Conservation (phyloP, 2,888 invertebrate genomes). For the Seira ritae region DNA sequence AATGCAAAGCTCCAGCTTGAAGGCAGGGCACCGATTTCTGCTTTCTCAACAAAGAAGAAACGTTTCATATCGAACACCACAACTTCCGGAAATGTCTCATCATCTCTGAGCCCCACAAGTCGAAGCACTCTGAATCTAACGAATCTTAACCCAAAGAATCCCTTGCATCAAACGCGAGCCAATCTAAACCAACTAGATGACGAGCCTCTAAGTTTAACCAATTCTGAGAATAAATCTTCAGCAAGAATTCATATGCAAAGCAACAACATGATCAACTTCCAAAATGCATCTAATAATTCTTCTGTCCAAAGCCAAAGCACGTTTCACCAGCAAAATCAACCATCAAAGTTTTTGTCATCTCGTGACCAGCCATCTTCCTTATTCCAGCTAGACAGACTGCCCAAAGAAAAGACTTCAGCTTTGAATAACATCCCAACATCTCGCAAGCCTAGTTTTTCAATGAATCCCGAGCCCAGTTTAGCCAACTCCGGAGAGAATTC, state of each 20-base stretch:
- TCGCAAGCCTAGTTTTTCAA: constrained; percentile 51
- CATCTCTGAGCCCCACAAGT: constrained; percentile 58
- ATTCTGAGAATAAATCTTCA: constrained; percentile 35
- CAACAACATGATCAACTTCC: constrained; percentile 49
- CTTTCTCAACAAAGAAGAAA: constrained; percentile 68
- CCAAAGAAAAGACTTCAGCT: constrained; percentile 46
- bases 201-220: constrained; percentile 45
- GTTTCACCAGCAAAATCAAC: constrained; percentile 22
- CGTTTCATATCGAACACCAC: constrained; percentile 29
- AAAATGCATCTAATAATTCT: constrained; percentile 44
- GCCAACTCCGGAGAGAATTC: constrained; percentile 53
- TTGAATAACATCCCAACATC: constrained; percentile 11
- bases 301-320: constrained; percentile 39
- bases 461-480: constrained; percentile 37
- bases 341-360: constrained; percentile 25
- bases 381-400: constrained; percentile 69
- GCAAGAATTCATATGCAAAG: constrained; percentile 44
- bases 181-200: constrained; percentile 62
- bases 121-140: constrained; percentile 28
- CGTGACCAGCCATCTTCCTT: constrained; percentile 61
- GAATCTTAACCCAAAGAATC: constrained; percentile 53
- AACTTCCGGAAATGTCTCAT: constrained; percentile 64
- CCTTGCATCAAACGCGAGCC: constrained; percentile 57
- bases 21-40: constrained; percentile 67
- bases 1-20: constrained; percentile 69